Base-by-base conservation (phyloP, 2,888 invertebrate species). In the Cephus rjabovi region DNA sequence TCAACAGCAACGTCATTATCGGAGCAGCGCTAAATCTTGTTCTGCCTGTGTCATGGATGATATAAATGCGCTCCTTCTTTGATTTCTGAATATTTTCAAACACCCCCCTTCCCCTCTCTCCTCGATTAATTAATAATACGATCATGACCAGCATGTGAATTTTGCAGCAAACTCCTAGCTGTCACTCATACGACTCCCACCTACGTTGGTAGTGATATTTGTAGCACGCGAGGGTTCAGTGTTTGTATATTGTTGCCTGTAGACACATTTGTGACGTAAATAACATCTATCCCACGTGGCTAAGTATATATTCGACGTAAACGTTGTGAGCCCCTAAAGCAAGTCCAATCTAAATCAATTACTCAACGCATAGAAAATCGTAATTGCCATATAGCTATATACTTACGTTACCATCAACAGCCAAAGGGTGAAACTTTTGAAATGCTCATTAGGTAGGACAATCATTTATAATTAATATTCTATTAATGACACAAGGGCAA, bases 381-480 rank as follows among this genome's bases (percentile, higher is more conserved):
- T 86, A 86, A 87, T 87, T 86, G 86, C 83, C 78, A 81, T 83
- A 79, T 79, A 78, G 74, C 78, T 74, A 73, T 56, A 56, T 56
- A 23, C 70, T 74, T 81, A 79, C 70, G 75, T 79, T 80, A 73
- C 77, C 70, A 79, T 70, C 78, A 76, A 73, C 76, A 33, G 78
- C 77, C 74, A 76, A 78, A 69, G 79, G 76, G 76, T 75, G 76
- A 77, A 40, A 75, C 79, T 37, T 81, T 78, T 79, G 79, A 81
- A 85, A 82, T 82, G 82, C 84, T 87, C 85, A 83, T 87, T 87
- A 87, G 84, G 82, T 79, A 83, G 81, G 84, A 88, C 86, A 88
- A 87, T 88, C 83, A 83, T 77, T 78, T 80, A 83, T 85, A 86
- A 87, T 86, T 86, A 84, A 88, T 84, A 86, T 84, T 86, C 83